These are phyloP conservation scores for Hylaeus volcanicus DNA, from an alignment of 1,140 invertebrate species.

Conservation along the genomic window DNA sequence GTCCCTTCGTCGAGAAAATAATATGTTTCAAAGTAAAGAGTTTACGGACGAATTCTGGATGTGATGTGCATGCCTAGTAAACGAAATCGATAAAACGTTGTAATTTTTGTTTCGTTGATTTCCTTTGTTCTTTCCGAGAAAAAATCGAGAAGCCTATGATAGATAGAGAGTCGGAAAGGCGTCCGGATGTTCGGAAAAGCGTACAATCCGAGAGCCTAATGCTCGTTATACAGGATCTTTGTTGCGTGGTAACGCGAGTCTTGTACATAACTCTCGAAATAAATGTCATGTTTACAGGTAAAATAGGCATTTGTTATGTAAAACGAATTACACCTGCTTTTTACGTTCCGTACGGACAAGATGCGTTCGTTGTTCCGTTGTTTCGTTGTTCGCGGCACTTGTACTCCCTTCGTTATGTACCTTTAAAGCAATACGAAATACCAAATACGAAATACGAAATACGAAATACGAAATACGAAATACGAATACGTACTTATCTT, in stretches of 20 bases:
- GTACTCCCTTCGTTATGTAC: neutral
- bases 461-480: no score
- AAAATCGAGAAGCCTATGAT: conserved; percentile 30
- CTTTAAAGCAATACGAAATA: neutral
- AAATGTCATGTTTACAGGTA: conserved; percentile 55
- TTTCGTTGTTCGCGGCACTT: neutral
- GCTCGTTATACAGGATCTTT: conserved; percentile 28
- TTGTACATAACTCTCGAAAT: conserved; percentile 49
- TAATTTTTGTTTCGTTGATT: conserved; percentile 1
- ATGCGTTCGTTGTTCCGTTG: neutral
- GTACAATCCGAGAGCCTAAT: conserved; percentile 45
- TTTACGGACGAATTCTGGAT: conserved; percentile 16
- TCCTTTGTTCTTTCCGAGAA: neutral
- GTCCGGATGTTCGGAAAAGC: conserved; percentile 34
- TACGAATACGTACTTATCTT: neutral
- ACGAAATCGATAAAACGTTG: neutral
- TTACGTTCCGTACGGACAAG: neutral
- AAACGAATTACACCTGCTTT: conserved; percentile 24
- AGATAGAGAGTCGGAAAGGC: conserved; percentile 9
- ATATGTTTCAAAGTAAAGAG: conserved; percentile 2
- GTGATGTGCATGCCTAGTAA: conserved; percentile 29
- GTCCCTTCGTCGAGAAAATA: conserved; percentile 1
- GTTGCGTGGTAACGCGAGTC: conserved; percentile 38
- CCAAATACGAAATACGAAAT: no score
- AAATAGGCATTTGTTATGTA: conserved; percentile 31